Percentiles rank a stretch among this genome's conserved stretches.
These are phyloP conservation scores for Archocentrus centrarchus DNA, from an alignment of 2,113 vertebrate species.

Conservation along the genomic window DNA sequence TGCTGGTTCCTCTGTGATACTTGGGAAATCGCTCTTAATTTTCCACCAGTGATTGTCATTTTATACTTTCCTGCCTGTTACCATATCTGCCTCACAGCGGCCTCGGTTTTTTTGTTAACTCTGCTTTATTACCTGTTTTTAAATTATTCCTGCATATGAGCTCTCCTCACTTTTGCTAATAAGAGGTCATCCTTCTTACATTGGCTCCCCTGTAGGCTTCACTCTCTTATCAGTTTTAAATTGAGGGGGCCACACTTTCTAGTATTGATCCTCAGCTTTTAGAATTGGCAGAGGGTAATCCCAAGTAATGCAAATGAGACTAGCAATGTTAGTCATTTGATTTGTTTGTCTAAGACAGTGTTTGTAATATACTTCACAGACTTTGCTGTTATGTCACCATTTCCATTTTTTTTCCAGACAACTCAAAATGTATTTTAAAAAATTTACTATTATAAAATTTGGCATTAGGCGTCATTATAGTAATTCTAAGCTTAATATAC, in stretches of 20 bases:
- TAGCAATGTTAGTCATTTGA: not conserved
- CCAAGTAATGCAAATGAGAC: conserved; percentile 43
- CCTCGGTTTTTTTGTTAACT: not conserved
- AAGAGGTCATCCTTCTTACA: not conserved
- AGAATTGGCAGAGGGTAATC: conserved; percentile 46
- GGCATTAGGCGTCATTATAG: not conserved
- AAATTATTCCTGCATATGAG: not conserved
- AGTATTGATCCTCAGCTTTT: conserved; percentile 50
- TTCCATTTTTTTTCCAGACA: not conserved
- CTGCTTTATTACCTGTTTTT: conserved; percentile 20
- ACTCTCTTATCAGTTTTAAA: conserved; percentile 27
- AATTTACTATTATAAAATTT: not conserved
- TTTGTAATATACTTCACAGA: conserved; percentile 34
- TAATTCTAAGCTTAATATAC: not conserved
- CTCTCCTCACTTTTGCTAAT: not conserved
- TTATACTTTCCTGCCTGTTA: conserved; percentile 19
- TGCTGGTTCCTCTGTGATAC: conserved; percentile 62
- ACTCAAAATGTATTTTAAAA: not conserved
- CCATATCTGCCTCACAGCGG: conserved; percentile 10
- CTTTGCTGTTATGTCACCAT: not conserved
- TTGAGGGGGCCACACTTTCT: conserved; percentile 19
- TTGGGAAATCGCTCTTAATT: conserved; percentile 63
- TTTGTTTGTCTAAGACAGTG: not conserved
- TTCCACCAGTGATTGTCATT: conserved; percentile 28
- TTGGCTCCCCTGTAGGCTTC: not conserved